Conservation (phyloP, 1,140 invertebrate genomes). For the Muscidifurax raptorellus region DNA sequence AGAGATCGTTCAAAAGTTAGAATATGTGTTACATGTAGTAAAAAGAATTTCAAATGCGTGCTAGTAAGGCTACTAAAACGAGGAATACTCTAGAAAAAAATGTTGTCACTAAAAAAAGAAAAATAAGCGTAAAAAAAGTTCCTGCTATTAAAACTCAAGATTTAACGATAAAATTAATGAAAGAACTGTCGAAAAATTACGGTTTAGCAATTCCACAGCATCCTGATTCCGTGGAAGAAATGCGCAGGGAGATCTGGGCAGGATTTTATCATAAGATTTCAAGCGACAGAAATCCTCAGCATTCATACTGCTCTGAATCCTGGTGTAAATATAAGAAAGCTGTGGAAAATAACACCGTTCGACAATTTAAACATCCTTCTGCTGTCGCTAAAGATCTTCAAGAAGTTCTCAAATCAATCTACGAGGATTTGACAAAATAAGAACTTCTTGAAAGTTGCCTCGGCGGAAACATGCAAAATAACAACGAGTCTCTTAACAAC, state of each 20-base stretch:
- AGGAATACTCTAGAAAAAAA: too few relatives aligned
- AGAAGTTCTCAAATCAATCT: neutral
- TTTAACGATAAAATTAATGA: slow-evolving; percentile 2
- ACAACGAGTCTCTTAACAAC: neutral
- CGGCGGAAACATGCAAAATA: neutral
- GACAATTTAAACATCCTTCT: too few relatives aligned
- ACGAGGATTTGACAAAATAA: neutral
- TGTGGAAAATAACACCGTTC: neutral
- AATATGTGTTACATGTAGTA: too few relatives aligned
- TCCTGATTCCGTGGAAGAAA: too few relatives aligned
- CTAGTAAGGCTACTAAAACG: too few relatives aligned
- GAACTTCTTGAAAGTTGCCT: neutral
- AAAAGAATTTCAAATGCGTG: too few relatives aligned
- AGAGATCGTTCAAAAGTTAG: neutral
- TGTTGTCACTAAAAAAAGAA: neutral
- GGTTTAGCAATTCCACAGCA: slow-evolving; percentile 4
- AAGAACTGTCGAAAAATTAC: neutral
- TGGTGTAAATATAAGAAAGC: slow-evolving; percentile 39
- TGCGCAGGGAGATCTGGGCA: slow-evolving; percentile 10
- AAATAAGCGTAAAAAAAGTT: neutral
- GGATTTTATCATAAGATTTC: slow-evolving; percentile 27
- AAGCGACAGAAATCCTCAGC: slow-evolving; percentile 18
- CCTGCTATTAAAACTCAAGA: slow-evolving; percentile 27
- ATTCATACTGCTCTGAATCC: neutral
- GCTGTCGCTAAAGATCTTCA: neutral